Evolutionary conservation across 2,797 vertebrate species (phyloP).

Genomic region (Bufotes viridis): DNA sequence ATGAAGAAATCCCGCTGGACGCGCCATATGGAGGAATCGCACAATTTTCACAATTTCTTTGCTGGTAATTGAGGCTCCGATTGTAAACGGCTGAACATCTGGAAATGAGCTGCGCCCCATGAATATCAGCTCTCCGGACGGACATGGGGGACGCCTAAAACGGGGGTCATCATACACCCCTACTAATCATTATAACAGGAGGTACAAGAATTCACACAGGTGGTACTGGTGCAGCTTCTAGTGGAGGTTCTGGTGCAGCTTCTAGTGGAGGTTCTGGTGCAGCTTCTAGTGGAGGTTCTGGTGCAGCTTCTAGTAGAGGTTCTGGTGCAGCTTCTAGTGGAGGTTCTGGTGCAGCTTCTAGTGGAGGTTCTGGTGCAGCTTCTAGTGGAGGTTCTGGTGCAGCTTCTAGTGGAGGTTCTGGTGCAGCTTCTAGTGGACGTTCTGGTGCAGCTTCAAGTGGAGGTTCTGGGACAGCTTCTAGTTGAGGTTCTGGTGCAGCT

Average conservation of each 20-base stretch:
- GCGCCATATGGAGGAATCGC: constrained; percentile 23
- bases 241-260: no score
- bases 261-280: background rate
- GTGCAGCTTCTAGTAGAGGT: background rate
- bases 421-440: no score
- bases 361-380: background rate
- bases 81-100: constrained; percentile 37
- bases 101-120: constrained; percentile 21
- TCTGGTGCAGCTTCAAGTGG: no score
- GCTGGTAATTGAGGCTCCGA: constrained; percentile 37
- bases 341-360: no score
- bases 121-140: background rate
- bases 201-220: background rate
- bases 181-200: background rate
- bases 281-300: no score
- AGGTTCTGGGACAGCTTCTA: no score
- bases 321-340: no score
- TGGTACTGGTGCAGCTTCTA: background rate
- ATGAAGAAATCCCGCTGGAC: constrained; percentile 38
- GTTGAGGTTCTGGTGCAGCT: background rate
- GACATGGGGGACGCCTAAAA: background rate
- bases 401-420: background rate
- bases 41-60: constrained; percentile 25
- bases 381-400: no score
- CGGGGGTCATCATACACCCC: background rate